phyloP scores from a whole-genome alignment of 2,888 invertebrate genomes.

The Harmothoe impar region DNA sequence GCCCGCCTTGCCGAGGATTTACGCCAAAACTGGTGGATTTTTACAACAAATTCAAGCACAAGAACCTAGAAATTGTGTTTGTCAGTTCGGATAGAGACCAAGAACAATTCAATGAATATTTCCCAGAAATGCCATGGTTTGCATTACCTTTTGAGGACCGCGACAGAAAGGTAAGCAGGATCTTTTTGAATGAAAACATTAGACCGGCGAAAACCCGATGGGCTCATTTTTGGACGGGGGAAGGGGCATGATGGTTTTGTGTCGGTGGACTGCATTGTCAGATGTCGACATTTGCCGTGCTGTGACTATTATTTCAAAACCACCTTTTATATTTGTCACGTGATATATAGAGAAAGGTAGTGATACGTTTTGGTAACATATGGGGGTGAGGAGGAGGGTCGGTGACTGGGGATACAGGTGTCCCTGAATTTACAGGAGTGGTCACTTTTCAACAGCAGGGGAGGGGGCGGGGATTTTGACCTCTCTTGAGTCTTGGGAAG shows the following conservation, averaged over 20 bases:
- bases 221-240: background rate
- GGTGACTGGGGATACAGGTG: too few species aligned
- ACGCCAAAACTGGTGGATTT: constrained; percentile 84
- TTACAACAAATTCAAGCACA: constrained; percentile 81
- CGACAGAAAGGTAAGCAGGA: constrained; percentile 71
- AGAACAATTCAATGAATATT: constrained; percentile 82
- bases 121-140: constrained; percentile 84
- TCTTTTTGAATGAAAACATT: constrained; percentile 6
- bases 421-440: too few species aligned
- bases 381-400: too few species aligned
- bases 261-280: too few species aligned
- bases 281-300: too few species aligned
- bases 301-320: too few species aligned
- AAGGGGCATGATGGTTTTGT: background rate
- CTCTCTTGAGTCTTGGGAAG: too few species aligned
- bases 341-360: too few species aligned
- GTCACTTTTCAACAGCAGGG: too few species aligned
- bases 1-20: constrained; percentile 85
- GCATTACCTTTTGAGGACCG: constrained; percentile 82
- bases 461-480: too few species aligned
- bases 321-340: too few species aligned
- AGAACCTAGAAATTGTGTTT: constrained; percentile 84
- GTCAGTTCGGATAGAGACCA: constrained; percentile 84
- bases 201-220: background rate
- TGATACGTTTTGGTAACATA: too few species aligned